These are phyloP conservation scores for Catharus minimus DNA, from an alignment of 2,113 vertebrate species.

Conservation along the genomic window DNA sequence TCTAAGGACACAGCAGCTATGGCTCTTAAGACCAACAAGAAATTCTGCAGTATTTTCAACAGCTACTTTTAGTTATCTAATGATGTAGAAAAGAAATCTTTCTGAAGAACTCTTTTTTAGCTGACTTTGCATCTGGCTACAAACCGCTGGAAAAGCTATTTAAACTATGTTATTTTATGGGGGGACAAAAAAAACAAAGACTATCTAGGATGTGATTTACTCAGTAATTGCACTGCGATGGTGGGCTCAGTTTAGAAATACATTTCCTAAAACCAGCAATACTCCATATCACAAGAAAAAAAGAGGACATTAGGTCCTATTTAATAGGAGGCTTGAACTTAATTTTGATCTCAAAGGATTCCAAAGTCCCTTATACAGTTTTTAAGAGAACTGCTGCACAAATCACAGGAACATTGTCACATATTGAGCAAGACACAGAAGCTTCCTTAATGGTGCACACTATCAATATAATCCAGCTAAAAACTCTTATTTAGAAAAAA, in stretches of 20 bases:
- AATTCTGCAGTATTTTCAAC: slow-evolving; percentile 5
- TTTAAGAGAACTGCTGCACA: neutral
- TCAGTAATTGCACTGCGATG: slow-evolving; percentile 41
- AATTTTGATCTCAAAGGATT: slow-evolving; percentile 45
- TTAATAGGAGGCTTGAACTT: slow-evolving; percentile 14
- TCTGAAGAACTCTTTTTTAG: slow-evolving; percentile 30
- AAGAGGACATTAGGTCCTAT: neutral
- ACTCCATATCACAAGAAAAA: neutral
- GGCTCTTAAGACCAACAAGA: neutral
- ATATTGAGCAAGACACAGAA: neutral
- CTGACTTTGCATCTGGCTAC: slow-evolving; percentile 53
- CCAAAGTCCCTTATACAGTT: neutral
- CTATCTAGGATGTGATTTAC: slow-evolving; percentile 50
- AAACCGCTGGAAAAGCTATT: slow-evolving; percentile 53
- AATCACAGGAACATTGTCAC: neutral
- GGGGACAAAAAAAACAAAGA: slow-evolving; percentile 4
- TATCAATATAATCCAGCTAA: neutral
- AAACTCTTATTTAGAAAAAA: neutral
- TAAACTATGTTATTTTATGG: slow-evolving; percentile 42
- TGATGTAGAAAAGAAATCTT: slow-evolving; percentile 31
- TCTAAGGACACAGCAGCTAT: neutral
- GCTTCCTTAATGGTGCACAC: neutral
- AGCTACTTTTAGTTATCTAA: slow-evolving; percentile 22
- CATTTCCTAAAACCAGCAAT: slow-evolving; percentile 37
- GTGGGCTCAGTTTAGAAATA: slow-evolving; percentile 45